phyloP scores from a whole-genome alignment of 2,797 vertebrate species.

The Spizella passerina region DNA sequence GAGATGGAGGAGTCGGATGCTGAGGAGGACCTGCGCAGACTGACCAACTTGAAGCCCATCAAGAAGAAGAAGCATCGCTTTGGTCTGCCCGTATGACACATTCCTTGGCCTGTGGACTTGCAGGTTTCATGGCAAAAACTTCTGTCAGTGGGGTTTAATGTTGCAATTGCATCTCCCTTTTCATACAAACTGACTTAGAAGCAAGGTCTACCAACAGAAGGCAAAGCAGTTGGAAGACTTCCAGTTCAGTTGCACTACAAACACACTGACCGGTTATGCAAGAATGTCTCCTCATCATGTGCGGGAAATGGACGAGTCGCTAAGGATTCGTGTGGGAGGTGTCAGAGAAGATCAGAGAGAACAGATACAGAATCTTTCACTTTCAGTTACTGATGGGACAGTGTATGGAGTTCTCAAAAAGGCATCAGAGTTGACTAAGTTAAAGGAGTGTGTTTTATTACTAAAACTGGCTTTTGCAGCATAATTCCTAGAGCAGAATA shows the following conservation, averaged over 20 bases:
- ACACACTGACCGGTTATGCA: conserved; percentile 80
- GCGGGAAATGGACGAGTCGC: neutral
- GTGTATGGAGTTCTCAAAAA: conserved; percentile 34
- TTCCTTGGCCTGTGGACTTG: conserved; percentile 30
- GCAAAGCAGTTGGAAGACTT: conserved; percentile 33
- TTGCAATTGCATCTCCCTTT: conserved; percentile 31
- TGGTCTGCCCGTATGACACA: conserved; percentile 91
- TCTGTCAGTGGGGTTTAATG: conserved; percentile 40
- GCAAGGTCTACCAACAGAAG: conserved; percentile 10
- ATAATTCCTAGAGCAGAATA: conserved; percentile 71
- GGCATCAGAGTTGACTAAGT: conserved; percentile 35
- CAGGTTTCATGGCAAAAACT: conserved; percentile 16
- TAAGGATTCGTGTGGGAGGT: neutral
- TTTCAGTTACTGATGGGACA: neutral
- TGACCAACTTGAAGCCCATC: conserved; percentile 86
- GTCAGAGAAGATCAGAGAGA: conserved; percentile 14
- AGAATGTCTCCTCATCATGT: conserved; percentile 42
- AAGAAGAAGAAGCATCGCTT: conserved; percentile 96
- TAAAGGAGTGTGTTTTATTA: conserved; percentile 72
- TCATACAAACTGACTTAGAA: conserved; percentile 52
- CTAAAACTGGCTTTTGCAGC: conserved; percentile 75
- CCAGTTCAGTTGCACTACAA: conserved; percentile 76
- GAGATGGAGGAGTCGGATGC: conserved; percentile 95
- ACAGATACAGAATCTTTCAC: neutral
- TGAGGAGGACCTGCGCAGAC: conserved; percentile 89